Percentiles rank a stretch among this genome's conserved stretches.
These are phyloP conservation scores for Uropetala carovei DNA, from an alignment of 2,888 invertebrate genomes.

Conservation along the genomic window DNA sequence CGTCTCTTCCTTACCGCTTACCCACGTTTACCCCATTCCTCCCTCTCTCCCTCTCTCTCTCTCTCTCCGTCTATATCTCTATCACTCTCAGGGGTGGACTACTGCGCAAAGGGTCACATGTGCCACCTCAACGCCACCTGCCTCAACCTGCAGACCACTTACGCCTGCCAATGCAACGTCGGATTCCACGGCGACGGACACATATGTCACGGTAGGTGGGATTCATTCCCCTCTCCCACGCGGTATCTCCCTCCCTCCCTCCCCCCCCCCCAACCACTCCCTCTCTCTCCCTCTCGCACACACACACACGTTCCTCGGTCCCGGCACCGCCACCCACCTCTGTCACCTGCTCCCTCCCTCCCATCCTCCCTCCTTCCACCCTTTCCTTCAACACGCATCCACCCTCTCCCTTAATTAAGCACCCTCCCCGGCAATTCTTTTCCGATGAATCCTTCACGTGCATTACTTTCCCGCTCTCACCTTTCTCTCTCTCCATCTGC, in stretches of 20 bases:
- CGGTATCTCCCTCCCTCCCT: not conserved
- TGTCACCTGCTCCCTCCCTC: slow-evolving; percentile 19
- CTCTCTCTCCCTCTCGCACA: not conserved
- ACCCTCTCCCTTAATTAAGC: not conserved
- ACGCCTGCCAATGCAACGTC: slow-evolving; percentile 92
- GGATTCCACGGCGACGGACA: slow-evolving; percentile 93
- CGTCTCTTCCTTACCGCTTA: too few species aligned
- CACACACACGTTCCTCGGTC: slow-evolving; percentile 19
- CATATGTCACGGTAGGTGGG: slow-evolving; percentile 82
- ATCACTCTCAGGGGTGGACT: slow-evolving; percentile 86
- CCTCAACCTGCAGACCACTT: slow-evolving; percentile 93
- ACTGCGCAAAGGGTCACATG: slow-evolving; percentile 91
- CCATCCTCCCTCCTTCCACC: not conserved
- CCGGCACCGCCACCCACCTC: slow-evolving; percentile 51
- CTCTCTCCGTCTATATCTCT: slow-evolving; percentile 43
- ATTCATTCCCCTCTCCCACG: slow-evolving; percentile 5
- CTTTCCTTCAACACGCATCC: not conserved
- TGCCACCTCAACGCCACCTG: slow-evolving; percentile 95
- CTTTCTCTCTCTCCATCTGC: not conserved
- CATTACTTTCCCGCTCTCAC: not conserved
- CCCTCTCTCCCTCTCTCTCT: not conserved
- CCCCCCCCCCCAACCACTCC: not conserved
- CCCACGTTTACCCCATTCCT: not conserved
- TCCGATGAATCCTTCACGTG: not conserved
- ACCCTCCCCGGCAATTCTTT: too few species aligned